Evolutionary conservation across 1,140 invertebrate genomes (phyloP), one percentile per base, ranked within the genome.

Genomic region (Rhopalosiphum padi): DNA sequence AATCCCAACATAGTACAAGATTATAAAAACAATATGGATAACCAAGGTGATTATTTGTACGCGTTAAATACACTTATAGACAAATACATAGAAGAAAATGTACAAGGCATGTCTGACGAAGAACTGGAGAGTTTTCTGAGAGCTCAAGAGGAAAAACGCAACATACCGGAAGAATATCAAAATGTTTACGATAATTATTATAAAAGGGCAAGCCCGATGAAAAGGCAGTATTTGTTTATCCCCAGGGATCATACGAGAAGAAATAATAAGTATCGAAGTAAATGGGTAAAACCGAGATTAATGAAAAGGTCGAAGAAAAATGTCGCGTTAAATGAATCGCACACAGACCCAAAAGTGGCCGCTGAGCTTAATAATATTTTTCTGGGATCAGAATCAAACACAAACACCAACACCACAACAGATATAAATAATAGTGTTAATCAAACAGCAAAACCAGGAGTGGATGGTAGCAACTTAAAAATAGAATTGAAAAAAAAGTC

Each of bases 401-500:
- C 21, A 55, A 41, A 41, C 3, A 15, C 22, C 5, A 83, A 93
- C n/a, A 21, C 25, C 0, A 77, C 90, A 35, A 51, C 18, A 43
- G 30, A 8, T 15, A n/a, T 91, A 68, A 35, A 43, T 22, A 43
- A 53, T 43, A 86, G 30, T 51, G 91, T 92, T 0, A 92, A 92
- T 53, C 48, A 82, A 83, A 94, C 60, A 68, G 46, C 35, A 60
- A 89, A 86, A 43, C 23, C 15, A 11, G 68, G 23, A 25, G 77
- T 53, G 8, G 46, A 48, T 25, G 35, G n/a, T 41, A 25, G 21
- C 30, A n/a, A 86, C 21, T 25, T 48, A 25, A 93, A 93, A 86
- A 93, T 93, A 86, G 82, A 86, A 37, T 82, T 93, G 82, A 93
- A 86, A 86, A 93, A 93, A 55, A 93, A 93, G 37, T 97, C 97